Base-by-base conservation (phyloP, 2,888 invertebrate genomes). In the Ametastegia equiseti region DNA sequence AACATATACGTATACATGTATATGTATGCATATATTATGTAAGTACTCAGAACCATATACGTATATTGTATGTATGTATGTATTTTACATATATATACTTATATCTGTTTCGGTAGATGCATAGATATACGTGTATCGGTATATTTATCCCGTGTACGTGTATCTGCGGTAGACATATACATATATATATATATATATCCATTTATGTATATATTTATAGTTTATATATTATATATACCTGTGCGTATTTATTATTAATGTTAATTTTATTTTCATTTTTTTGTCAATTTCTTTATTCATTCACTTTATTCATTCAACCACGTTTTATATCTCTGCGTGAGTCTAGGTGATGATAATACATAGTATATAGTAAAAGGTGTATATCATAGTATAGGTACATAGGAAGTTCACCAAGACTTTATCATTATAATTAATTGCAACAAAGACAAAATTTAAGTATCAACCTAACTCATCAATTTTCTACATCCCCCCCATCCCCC, bases 1-100 rank as follows among this genome's bases (percentile, higher is more conserved):
- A 19, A 23, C 23, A 50, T 50, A 50, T 2, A 42, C 11, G 11
- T 42, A 42, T 42, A 42, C 11, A 3, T 42, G 11, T 42, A 47
- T 13, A n/a, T 9, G 15, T 47, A 47, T 47, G 3, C 19, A 54
- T 54, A 54, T 54, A 54, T 11, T 54, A 4, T n/a, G 23, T 23
- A 23, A 54, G 9, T 54, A 54, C 23, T 1, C 7, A 60, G 19
- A 57, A 23, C 19, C 23, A 57, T 57, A 60, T 57, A 50, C 6
- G 6, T 50, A 50, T 50, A 50, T 60, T 42, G 9, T 42, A 82
- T 81, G 57, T 80, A 79, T 82, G 79, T 82, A 81, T 82, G 83
- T 54, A 54, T 54, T 2, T 1, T n/a, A 19, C n/a, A 7, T 5
- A 19, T n/a, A n/a, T 54, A 50, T 50, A 50, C n/a, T 3, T 50